Conservation (phyloP, 2,113 vertebrate genomes). For the Marmota monax region DNA sequence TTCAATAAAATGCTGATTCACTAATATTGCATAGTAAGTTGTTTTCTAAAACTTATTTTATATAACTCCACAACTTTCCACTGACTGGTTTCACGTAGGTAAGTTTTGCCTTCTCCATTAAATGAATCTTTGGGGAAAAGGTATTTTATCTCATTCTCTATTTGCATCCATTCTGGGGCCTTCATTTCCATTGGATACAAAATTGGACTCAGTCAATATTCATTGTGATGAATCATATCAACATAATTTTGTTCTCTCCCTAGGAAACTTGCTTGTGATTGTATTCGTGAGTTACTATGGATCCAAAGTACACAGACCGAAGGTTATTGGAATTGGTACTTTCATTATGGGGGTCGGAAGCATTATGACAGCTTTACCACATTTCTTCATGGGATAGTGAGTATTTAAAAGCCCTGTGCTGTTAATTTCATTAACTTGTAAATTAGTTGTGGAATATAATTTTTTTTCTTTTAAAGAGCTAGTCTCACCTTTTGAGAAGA, state of each 20-base stretch:
- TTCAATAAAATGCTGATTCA: neutral
- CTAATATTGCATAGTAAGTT: neutral
- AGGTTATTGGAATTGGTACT: slow-evolving; percentile 92
- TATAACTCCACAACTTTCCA: neutral
- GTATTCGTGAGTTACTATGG: slow-evolving; percentile 96
- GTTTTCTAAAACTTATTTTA: neutral
- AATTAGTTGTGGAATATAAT: neutral
- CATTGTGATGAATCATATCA: neutral
- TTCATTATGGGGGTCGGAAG: slow-evolving; percentile 92
- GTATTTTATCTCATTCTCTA: neutral
- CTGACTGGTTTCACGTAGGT: neutral
- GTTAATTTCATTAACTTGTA: neutral
- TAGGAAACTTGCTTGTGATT: slow-evolving; percentile 95
- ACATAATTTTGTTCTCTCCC: slow-evolving; percentile 49
- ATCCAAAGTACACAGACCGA: slow-evolving; percentile 93
- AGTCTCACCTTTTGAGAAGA: neutral
- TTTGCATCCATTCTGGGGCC: neutral
- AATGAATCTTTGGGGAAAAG: neutral
- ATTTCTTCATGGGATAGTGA: slow-evolving; percentile 98
- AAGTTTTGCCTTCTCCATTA: neutral
- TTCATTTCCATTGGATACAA: neutral
- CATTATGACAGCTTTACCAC: slow-evolving; percentile 92
- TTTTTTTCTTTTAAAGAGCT: neutral
- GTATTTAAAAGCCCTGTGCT: slow-evolving; percentile 62
- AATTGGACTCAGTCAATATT: neutral